Evolutionary conservation across 2,888 invertebrate species (phyloP).

Genomic region (Gymnosoma rotundatum): DNA sequence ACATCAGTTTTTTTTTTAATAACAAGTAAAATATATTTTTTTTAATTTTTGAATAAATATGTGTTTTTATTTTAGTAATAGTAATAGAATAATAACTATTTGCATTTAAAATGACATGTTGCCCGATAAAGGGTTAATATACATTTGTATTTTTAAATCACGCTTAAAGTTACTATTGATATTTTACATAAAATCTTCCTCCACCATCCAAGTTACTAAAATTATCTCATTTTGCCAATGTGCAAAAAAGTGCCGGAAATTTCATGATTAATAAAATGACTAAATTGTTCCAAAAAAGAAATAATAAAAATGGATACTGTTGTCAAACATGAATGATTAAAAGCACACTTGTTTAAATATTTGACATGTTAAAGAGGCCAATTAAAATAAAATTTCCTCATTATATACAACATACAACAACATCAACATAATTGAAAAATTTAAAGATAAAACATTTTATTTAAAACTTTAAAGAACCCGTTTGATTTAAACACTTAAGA

Average conservation of each 20-base stretch:
- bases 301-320: conserved; percentile 37
- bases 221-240: too few species aligned
- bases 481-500: conserved; percentile 61
- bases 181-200: too few species aligned
- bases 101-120: too few species aligned
- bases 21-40: too few species aligned
- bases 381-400: conserved; percentile 34
- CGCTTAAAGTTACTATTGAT: too few species aligned
- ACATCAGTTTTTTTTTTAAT: too few species aligned
- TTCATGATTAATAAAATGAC: conserved; percentile 51
- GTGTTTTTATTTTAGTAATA: too few species aligned
- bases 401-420: not conserved
- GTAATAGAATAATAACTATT: too few species aligned
- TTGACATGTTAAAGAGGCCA: conserved; percentile 62
- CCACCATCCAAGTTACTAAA: too few species aligned
- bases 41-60: too few species aligned
- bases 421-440: not conserved
- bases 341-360: conserved; percentile 67
- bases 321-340: conserved; percentile 57
- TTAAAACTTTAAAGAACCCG: conserved; percentile 53
- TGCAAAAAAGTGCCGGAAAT: conserved; percentile 38
- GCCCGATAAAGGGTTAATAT: too few species aligned
- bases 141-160: too few species aligned
- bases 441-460: not conserved
- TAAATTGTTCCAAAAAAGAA: conserved; percentile 34